These are phyloP conservation scores for Tubiluchus corallicola DNA, from an alignment of 2,888 invertebrate species.

Conservation along the genomic window DNA sequence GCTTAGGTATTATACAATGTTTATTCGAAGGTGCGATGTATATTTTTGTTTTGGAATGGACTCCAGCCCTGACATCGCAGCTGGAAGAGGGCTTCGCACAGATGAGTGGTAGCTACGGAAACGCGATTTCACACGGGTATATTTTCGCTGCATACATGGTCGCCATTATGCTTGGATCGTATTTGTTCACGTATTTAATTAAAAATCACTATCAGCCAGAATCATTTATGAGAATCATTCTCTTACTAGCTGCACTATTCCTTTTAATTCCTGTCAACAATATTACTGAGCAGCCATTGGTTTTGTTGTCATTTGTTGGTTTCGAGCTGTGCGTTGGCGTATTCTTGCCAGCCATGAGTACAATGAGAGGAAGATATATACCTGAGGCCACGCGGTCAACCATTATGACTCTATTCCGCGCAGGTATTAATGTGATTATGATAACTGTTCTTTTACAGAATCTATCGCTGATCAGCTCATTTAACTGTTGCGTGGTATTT, in stretches of 20 bases:
- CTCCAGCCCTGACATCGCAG: constrained; percentile 33
- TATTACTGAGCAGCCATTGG: constrained; percentile 19
- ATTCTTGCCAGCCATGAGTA: constrained; percentile 35
- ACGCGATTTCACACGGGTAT: constrained; percentile 32
- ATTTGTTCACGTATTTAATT: constrained; percentile 29
- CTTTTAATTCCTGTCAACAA: constrained; percentile 30
- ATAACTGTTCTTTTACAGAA: constrained; percentile 31
- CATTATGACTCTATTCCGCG: constrained; percentile 33
- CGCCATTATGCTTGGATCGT: constrained; percentile 34
- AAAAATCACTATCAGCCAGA: constrained; percentile 23
- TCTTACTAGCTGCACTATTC: constrained; percentile 27
- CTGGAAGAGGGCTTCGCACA: no score
- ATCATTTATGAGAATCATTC: constrained; percentile 30
- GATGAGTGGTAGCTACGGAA: no score
- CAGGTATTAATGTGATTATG: constrained; percentile 34
- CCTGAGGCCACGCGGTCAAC: constrained; percentile 34
- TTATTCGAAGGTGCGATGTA: constrained; percentile 36
- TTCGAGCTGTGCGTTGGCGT: constrained; percentile 35
- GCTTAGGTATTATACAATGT: constrained; percentile 33
- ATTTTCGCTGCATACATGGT: constrained; percentile 36
- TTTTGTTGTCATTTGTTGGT: constrained; percentile 31
- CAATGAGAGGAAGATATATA: constrained; percentile 32
- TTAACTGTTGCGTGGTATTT: no score
- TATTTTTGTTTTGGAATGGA: constrained; percentile 36
- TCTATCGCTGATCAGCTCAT: no score